A percentile compares a stretch with the other conserved stretches of the same genome.
These are phyloP conservation scores for Anguilla rostrata DNA, from an alignment of 2,113 vertebrate genomes.

Conservation along the genomic window DNA sequence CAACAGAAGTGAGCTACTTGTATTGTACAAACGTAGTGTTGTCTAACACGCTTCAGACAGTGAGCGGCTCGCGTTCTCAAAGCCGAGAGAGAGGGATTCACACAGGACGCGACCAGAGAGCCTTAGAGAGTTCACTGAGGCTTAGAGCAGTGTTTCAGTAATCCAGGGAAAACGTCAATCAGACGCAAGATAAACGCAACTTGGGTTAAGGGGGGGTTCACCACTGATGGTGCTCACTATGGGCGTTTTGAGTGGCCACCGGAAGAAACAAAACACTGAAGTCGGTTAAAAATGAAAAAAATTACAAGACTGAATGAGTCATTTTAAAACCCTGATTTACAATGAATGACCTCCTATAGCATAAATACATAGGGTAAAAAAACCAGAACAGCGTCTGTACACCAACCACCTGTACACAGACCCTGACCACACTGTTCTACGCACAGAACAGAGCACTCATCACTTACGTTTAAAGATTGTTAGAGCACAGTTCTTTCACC, in stretches of 20 bases:
- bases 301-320: neutral
- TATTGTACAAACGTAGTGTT: neutral
- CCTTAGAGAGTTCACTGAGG: neutral
- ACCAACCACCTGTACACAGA: neutral
- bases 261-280: conserved; percentile 9
- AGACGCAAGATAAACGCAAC: neutral
- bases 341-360: neutral
- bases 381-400: neutral
- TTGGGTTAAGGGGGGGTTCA: neutral
- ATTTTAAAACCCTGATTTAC: conserved; percentile 24
- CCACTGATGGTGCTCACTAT: neutral
- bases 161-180: neutral
- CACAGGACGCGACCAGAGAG: neutral
- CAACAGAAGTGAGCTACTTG: neutral
- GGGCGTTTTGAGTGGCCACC: neutral
- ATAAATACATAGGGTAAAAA: conserved; percentile 10
- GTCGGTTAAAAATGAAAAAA: conserved; percentile 22
- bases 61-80: neutral
- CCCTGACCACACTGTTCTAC: neutral
- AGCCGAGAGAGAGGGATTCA: neutral
- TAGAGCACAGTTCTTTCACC: neutral
- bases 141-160: neutral
- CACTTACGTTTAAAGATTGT: neutral
- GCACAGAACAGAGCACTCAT: neutral
- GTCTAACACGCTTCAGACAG: neutral